Base-by-base conservation (phyloP, 2,113 vertebrate genomes). In the Jacana jacana region DNA sequence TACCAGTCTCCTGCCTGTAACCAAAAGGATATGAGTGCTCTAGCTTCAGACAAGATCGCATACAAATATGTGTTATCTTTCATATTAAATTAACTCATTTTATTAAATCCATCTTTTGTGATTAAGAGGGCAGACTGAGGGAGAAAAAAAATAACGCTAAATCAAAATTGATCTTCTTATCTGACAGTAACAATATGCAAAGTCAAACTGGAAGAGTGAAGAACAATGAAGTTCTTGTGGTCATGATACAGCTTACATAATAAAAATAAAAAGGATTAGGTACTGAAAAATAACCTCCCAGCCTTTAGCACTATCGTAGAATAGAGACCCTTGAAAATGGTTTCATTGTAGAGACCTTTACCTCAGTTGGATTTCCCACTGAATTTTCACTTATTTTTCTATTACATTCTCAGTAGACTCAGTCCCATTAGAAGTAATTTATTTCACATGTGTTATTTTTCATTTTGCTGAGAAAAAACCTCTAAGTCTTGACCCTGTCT, bases 361-460 rank as follows among this genome's bases (percentile, higher is more conserved):
- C 49, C 49, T 95, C 23, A 58, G 51, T 60, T 95, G 51, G 58
- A 76, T 90, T 84, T 79, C 31, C 33, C 31, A 65, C 39, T 84
- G 64, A 87, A 78, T 94, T 93, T 92, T 94, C 30, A 31, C 39
- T 80, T 88, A 35, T 55, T 75, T 92, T 82, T 64, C 12, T 24
- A 24, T 95, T 88, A 70, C 86, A 91, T 93, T 90, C 49, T 93
- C 83, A 77, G 58, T 64, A 94, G 94, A 64, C 65, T 75, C 40
- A 71, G 51, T 83, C 46, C 42, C 31, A 68, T 57, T 86, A 81
- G 79, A 96, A 92, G 33, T 90, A 89, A 95, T 95, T 93, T 90
- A 66, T 96, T 96, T 94, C 69, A 65, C 82, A 95, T 89, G 49
- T 83, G 89, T 64, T 93, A 76, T 95, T 95, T 94, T 93, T 79